Percentiles rank a stretch among this genome's conserved stretches.
phyloP scores from a whole-genome alignment of 2,797 vertebrate genomes.

The Hydrocynus forskahlii region DNA sequence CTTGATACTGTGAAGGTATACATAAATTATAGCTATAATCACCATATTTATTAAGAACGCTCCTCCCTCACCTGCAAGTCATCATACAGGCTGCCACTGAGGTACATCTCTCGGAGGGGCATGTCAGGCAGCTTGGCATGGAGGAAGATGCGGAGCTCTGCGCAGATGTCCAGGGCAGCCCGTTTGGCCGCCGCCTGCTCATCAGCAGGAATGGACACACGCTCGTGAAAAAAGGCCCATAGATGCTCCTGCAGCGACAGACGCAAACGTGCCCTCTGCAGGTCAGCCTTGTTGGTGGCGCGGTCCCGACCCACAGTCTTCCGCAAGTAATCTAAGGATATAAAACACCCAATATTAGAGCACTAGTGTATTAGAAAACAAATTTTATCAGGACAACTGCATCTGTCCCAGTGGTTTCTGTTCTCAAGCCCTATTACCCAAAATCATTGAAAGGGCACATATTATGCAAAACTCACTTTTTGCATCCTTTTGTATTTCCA shows the following conservation, averaged over 20 bases:
- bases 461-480: too few species aligned
- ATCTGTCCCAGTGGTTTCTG: background rate
- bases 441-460: too few species aligned
- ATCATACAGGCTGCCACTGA: conserved; percentile 96
- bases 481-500: too few species aligned
- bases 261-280: conserved; percentile 83
- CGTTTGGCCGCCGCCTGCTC: conserved; percentile 91
- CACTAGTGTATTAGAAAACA: background rate
- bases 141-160: conserved; percentile 92
- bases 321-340: conserved; percentile 70
- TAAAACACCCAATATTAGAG: background rate
- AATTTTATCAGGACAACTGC: too few species aligned
- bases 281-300: conserved; percentile 62
- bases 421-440: background rate
- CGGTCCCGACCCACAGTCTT: conserved; percentile 66
- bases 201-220: conserved; percentile 84
- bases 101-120: conserved; percentile 97
- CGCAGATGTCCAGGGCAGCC: conserved; percentile 94
- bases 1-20: background rate
- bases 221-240: conserved; percentile 86
- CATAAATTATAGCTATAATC: background rate
- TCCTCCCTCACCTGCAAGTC: conserved; percentile 87
- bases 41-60: background rate
- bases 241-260: conserved; percentile 94
- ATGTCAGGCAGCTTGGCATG: conserved; percentile 95